Evolutionary conservation across 2,888 invertebrate species (phyloP).

Genomic region (Apoda limacodes): DNA sequence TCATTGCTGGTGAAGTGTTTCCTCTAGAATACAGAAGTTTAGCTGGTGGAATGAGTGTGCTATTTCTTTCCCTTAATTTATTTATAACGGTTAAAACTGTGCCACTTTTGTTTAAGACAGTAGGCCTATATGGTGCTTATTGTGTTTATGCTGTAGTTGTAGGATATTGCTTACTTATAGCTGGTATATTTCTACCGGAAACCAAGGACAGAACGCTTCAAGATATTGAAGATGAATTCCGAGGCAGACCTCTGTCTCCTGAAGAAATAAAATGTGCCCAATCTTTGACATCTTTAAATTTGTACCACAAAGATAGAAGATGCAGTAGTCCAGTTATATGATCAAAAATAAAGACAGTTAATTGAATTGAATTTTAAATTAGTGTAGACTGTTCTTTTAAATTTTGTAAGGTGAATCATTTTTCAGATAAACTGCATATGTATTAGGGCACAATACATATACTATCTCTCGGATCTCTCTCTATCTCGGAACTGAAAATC

Average conservation of each 20-base stretch:
- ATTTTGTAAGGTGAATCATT: too few relatives aligned
- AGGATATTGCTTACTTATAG: slow-evolving; percentile 32
- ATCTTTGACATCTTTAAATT: slow-evolving; percentile 20
- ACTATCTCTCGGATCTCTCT: too few relatives aligned
- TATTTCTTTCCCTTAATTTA: slow-evolving; percentile 36
- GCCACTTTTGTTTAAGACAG: slow-evolving; percentile 29
- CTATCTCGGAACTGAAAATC: too few relatives aligned
- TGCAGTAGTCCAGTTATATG: slow-evolving; percentile 32
- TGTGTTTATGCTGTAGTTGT: slow-evolving; percentile 35
- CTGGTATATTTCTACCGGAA: slow-evolving; percentile 40
- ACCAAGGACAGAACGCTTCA: slow-evolving; percentile 46
- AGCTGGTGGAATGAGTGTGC: slow-evolving; percentile 52
- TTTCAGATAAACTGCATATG: too few relatives aligned
- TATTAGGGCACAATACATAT: too few relatives aligned
- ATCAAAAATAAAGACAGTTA: too few relatives aligned
- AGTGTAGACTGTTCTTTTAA: too few relatives aligned
- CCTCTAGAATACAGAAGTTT: slow-evolving; percentile 69
- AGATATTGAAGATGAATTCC: slow-evolving; percentile 45
- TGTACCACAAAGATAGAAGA: slow-evolving; percentile 26
- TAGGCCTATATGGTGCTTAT: slow-evolving; percentile 39
- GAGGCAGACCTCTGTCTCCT: slow-evolving; percentile 27
- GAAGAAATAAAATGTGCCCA: slow-evolving; percentile 25
- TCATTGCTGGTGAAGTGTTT: slow-evolving; percentile 76
- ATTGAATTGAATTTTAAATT: too few relatives aligned
- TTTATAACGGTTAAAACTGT: slow-evolving; percentile 40